Conservation (phyloP, 2,113 vertebrate genomes). For the Cyprinodon brontotheroides region DNA sequence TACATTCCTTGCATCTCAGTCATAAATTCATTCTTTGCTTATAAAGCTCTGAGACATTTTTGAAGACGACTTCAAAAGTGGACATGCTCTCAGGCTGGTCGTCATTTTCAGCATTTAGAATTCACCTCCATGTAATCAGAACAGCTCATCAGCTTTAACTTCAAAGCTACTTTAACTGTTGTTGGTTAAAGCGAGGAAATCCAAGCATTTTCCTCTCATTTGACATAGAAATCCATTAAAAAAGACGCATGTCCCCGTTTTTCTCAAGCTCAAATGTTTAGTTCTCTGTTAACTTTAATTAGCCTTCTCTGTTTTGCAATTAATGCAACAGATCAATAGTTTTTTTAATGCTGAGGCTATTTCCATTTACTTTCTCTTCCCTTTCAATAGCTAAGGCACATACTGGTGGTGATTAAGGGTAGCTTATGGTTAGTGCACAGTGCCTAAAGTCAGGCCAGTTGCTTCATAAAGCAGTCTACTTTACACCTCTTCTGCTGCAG, state of each 20-base stretch:
- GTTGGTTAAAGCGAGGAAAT: not conserved
- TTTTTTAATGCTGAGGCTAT: slow-evolving; percentile 17
- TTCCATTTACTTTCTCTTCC: slow-evolving; percentile 12
- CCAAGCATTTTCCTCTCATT: slow-evolving; percentile 13
- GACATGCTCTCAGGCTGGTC: slow-evolving; percentile 9
- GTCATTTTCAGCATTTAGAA: slow-evolving; percentile 36
- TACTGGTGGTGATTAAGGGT: slow-evolving; percentile 31
- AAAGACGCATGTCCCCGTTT: slow-evolving; percentile 11
- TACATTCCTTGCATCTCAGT: slow-evolving; percentile 37
- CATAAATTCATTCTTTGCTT: slow-evolving; percentile 44
- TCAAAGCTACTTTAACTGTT: not conserved
- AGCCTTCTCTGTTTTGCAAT: not conserved
- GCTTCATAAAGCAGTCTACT: not conserved
- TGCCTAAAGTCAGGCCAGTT: not conserved
- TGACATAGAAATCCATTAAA: slow-evolving; percentile 20
- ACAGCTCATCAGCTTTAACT: not conserved
- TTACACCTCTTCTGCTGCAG: not conserved
- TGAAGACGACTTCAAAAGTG: slow-evolving; percentile 71
- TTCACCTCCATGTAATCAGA: not conserved
- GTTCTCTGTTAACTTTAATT: slow-evolving; percentile 21
- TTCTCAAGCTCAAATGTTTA: slow-evolving; percentile 20
- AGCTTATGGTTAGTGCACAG: slow-evolving; percentile 6
- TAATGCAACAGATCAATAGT: slow-evolving; percentile 34
- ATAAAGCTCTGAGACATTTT: slow-evolving; percentile 52
- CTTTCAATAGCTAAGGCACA: slow-evolving; percentile 23